phyloP scores from a whole-genome alignment of 2,888 invertebrate genomes.

The Mystacides longicornis region DNA sequence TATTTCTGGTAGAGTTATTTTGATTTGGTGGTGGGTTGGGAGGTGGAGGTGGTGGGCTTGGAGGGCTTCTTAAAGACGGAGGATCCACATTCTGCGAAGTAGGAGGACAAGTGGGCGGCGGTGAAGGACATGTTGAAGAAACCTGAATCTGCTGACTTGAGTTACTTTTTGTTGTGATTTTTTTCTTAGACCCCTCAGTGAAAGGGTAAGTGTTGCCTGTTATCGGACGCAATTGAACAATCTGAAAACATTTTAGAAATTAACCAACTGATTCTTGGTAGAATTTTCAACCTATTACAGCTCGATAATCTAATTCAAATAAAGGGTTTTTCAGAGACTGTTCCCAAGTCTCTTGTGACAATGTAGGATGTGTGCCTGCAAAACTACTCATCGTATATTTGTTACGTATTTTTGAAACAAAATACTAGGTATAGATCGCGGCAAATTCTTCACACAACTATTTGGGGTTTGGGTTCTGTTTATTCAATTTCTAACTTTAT shows the following conservation, averaged over 20 bases:
- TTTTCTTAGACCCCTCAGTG: background rate
- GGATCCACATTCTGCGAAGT: background rate
- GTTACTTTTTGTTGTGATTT: no score
- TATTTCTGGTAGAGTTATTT: constrained; percentile 14
- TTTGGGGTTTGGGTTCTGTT: no score
- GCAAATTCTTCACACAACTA: no score
- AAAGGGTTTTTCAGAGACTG: no score
- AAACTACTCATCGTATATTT: no score
- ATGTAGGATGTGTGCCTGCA: no score
- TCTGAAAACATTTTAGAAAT: background rate
- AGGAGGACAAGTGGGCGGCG: background rate
- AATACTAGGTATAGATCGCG: no score
- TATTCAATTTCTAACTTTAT: no score
- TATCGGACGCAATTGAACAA: constrained; percentile 3
- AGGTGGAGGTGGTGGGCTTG: constrained; percentile 3
- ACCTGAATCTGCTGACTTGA: background rate
- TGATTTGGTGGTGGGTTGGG: background rate
- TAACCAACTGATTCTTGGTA: background rate
- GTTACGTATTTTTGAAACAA: no score
- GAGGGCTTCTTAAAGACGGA: constrained; percentile 7
- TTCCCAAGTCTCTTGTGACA: no score
- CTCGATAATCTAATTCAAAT: background rate
- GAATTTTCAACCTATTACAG: background rate
- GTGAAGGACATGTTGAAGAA: background rate
- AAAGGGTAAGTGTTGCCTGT: background rate